Conservation (phyloP, 2,797 vertebrate genomes). For the Thaleichthys pacificus region DNA sequence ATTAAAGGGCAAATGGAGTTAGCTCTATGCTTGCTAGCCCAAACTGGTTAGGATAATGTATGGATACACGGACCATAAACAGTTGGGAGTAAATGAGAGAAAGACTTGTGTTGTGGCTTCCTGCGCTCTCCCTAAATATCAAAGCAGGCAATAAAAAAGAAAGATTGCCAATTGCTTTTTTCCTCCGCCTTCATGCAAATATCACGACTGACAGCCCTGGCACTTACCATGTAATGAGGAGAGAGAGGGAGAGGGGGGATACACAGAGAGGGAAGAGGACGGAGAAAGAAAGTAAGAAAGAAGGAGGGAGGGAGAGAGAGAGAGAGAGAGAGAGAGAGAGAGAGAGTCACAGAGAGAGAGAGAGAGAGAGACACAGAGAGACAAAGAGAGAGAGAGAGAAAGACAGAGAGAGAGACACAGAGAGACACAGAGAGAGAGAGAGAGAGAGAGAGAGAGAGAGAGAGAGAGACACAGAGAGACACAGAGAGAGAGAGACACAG, state of each 20-base stretch:
- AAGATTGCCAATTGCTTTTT: slow-evolving; percentile 53
- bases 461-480: no score
- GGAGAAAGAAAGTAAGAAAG: slow-evolving; percentile 8
- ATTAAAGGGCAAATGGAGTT: slow-evolving; percentile 55
- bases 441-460: no score
- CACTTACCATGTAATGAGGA: slow-evolving; percentile 64
- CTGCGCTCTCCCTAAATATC: slow-evolving; percentile 53
- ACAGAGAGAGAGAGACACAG: no score
- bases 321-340: no score
- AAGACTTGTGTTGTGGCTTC: slow-evolving; percentile 25
- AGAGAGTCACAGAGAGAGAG: no score
- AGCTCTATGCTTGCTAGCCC: slow-evolving; percentile 1
- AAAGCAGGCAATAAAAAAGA: slow-evolving; percentile 54
- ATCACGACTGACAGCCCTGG: slow-evolving; percentile 52
- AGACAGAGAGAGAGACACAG: no score
- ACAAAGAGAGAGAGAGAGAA: no score
- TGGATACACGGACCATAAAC: slow-evolving; percentile 14
- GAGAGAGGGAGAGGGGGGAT: slow-evolving; percentile 14
- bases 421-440: no score
- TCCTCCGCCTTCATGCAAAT: slow-evolving; percentile 67
- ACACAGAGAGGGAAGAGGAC: neutral
- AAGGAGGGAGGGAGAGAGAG: no score
- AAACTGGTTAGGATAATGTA: slow-evolving; percentile 40
- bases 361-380: no score
- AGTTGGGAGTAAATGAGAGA: slow-evolving; percentile 34